Evolutionary conservation across 2,113 vertebrate species (phyloP).

Genomic region (Acinonyx jubatus): DNA sequence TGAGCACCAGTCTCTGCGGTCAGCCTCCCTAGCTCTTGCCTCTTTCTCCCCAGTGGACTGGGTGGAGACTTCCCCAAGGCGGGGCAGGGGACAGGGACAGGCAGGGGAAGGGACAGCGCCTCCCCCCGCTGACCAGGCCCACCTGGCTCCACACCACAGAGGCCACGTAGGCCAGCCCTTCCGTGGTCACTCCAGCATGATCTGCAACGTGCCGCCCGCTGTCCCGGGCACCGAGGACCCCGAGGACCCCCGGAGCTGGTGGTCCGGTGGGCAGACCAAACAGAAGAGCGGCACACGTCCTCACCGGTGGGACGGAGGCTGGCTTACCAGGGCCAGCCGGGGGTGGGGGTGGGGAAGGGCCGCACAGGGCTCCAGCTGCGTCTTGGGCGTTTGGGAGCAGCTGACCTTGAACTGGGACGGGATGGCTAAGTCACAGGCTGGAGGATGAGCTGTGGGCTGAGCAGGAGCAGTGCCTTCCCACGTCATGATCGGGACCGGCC

Average conservation of each 20-base stretch:
- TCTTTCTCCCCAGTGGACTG: too few relatives aligned
- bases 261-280: too few relatives aligned
- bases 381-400: not conserved
- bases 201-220: not conserved
- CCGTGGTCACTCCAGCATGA: too few relatives aligned
- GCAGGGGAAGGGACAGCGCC: not conserved
- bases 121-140: not conserved
- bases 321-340: not conserved
- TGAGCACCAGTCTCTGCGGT: not conserved
- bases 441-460: not conserved
- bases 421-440: not conserved
- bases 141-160: not conserved
- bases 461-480: not conserved
- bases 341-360: not conserved
- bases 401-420: not conserved
- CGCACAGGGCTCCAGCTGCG: not conserved
- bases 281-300: too few relatives aligned
- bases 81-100: not conserved
- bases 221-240: not conserved
- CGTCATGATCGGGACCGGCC: fast-evolving
- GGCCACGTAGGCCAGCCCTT: not conserved
- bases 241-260: not conserved
- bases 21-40: not conserved
- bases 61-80: too few relatives aligned
- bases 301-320: not conserved